Evolutionary conservation across 2,888 invertebrate genomes (phyloP).

Genomic region (Acrobasis repandana): DNA sequence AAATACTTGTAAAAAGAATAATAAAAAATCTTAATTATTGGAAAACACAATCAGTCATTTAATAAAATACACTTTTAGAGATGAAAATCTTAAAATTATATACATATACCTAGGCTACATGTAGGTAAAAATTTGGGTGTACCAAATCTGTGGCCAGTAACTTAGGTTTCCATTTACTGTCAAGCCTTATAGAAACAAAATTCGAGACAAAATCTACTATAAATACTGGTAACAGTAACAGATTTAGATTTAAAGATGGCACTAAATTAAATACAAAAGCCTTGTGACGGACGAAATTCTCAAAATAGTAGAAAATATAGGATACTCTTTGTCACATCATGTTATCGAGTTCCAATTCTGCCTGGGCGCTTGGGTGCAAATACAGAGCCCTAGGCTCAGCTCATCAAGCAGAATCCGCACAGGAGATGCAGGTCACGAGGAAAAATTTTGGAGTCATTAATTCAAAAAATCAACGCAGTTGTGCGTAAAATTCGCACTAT

Average conservation of each 20-base stretch:
- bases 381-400: no score
- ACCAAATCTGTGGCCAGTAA: no score
- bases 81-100: conserved; percentile 6
- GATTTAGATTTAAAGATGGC: neutral
- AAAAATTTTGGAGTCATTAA: no score
- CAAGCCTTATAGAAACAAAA: neutral
- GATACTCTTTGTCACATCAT: no score
- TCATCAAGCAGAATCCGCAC: no score
- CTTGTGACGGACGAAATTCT: neutral
- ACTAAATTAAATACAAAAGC: neutral
- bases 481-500: neutral
- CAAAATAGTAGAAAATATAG: no score
- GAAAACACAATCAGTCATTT: conserved; percentile 22
- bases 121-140: neutral
- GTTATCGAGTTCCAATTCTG: no score
- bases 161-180: no score
- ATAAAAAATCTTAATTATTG: conserved; percentile 18
- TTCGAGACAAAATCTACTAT: neutral
- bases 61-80: conserved; percentile 14
- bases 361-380: no score
- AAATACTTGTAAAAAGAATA: conserved; percentile 19
- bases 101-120: neutral
- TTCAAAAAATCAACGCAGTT: neutral
- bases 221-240: neutral
- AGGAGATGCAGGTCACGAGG: no score